phyloP scores from a whole-genome alignment of 2,888 invertebrate species.

The Pollenia labialis region DNA sequence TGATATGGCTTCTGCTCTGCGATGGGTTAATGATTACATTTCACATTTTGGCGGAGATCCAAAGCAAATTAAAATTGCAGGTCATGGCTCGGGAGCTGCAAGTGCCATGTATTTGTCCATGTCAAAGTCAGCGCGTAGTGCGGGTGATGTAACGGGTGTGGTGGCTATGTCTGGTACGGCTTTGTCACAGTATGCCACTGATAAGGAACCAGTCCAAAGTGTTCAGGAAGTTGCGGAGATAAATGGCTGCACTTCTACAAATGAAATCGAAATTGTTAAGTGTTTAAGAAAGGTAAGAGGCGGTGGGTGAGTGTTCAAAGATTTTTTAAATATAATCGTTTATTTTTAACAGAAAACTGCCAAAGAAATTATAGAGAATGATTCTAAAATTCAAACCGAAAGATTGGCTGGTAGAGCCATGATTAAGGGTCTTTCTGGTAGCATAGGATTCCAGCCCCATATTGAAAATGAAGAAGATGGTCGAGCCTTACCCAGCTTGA shows the following conservation, averaged over 20 bases:
- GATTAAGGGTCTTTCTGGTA: constrained; percentile 87
- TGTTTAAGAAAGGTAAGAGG: constrained; percentile 86
- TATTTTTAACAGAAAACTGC: constrained; percentile 78
- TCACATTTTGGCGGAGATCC: constrained; percentile 91
- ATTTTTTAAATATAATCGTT: neutral
- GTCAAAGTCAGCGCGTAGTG: constrained; percentile 87
- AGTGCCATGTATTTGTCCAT: constrained; percentile 89
- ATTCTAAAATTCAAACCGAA: constrained; percentile 86
- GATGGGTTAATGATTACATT: constrained; percentile 90
- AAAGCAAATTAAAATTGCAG: constrained; percentile 89
- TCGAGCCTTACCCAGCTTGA: constrained; percentile 88
- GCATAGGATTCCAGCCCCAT: constrained; percentile 88
- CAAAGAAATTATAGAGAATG: constrained; percentile 84
- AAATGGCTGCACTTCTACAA: constrained; percentile 87
- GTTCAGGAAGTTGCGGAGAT: constrained; percentile 87
- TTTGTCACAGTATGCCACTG: constrained; percentile 89
- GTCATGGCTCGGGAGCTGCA: constrained; percentile 91
- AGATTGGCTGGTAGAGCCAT: constrained; percentile 86
- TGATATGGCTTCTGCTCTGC: constrained; percentile 89
- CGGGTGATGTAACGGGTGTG: constrained; percentile 85
- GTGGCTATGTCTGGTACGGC: constrained; percentile 91
- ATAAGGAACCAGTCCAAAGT: constrained; percentile 87
- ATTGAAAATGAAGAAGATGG: constrained; percentile 88
- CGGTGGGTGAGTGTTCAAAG: neutral
- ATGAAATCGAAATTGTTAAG: constrained; percentile 86